phyloP scores from a whole-genome alignment of 2,888 invertebrate species.

The Erannis defoliaria region DNA sequence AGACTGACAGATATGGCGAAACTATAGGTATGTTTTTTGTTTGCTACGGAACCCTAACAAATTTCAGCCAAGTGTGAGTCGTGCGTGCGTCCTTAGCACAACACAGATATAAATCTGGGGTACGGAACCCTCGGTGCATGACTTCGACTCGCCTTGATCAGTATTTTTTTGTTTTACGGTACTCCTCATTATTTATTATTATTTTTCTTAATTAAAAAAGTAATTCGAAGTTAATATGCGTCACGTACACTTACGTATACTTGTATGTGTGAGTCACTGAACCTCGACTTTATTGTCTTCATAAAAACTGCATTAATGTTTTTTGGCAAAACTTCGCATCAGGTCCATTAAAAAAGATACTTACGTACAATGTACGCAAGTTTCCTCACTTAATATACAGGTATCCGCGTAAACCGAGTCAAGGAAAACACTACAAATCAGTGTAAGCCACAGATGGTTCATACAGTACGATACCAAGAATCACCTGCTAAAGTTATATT shows the following conservation, averaged over 20 bases:
- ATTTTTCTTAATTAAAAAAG: conserved; percentile 1
- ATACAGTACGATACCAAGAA: conserved; percentile 13
- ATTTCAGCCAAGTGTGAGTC: too few species aligned
- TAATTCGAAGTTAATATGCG: conserved; percentile 15
- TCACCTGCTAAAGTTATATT: conserved; percentile 10
- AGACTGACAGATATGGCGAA: too few species aligned
- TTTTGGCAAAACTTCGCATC: conserved; percentile 10
- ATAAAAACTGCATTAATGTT: conserved; percentile 7
- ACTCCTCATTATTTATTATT: background rate
- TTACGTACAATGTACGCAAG: background rate
- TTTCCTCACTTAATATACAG: conserved; percentile 21
- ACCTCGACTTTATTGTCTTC: background rate
- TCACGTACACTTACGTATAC: conserved; percentile 1
- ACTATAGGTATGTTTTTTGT: too few species aligned
- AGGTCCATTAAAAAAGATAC: conserved; percentile 14
- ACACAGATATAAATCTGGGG: too few species aligned
- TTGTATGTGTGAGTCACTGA: background rate
- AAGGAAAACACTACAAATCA: conserved; percentile 45
- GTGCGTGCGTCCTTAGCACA: too few species aligned
- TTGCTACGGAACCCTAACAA: too few species aligned
- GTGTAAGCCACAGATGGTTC: conserved; percentile 19
- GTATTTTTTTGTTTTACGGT: background rate
- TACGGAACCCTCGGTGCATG: too few species aligned
- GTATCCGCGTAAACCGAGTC: conserved; percentile 30
- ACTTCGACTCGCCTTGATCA: too few species aligned